These are phyloP conservation scores for Zygaena filipendulae DNA, from an alignment of 2,888 invertebrate species.

Conservation along the genomic window DNA sequence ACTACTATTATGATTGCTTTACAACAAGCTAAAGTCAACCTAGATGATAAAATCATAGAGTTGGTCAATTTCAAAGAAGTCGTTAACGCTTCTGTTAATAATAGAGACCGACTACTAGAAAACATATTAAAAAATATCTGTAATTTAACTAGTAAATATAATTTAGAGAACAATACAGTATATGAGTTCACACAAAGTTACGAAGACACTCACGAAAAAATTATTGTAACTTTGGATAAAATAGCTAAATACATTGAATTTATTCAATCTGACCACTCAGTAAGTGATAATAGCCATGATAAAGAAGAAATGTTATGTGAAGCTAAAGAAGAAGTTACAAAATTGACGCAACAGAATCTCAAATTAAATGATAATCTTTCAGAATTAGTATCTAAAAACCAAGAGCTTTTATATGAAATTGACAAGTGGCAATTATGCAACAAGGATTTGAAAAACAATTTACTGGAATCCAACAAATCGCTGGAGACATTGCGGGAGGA, in stretches of 20 bases:
- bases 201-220: constrained; percentile 21
- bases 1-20: constrained; percentile 13
- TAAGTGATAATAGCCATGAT: constrained; percentile 18
- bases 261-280: constrained; percentile 14
- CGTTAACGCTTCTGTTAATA: constrained; percentile 8
- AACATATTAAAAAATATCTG: constrained; percentile 24
- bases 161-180: constrained; percentile 20
- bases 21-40: constrained; percentile 15
- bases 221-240: constrained; percentile 28
- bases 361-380: constrained; percentile 22
- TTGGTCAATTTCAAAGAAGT: constrained; percentile 4
- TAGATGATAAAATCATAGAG: constrained; percentile 21
- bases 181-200: constrained; percentile 14
- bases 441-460: constrained; percentile 22
- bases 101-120: constrained; percentile 22
- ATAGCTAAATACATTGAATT: constrained; percentile 22
- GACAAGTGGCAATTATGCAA: constrained; percentile 23
- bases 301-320: constrained; percentile 19
- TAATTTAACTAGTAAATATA: constrained; percentile 20
- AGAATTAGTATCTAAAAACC: constrained; percentile 22
- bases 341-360: constrained; percentile 25
- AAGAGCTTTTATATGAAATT: constrained; percentile 20
- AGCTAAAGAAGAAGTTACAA: constrained; percentile 25
- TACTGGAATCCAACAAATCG: constrained; percentile 24
- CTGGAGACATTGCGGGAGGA: constrained; percentile 29